Evolutionary conservation across 2,113 vertebrate species (phyloP), one percentile per base, ranked within the genome.

Genomic region (Geothlypis trichas): DNA sequence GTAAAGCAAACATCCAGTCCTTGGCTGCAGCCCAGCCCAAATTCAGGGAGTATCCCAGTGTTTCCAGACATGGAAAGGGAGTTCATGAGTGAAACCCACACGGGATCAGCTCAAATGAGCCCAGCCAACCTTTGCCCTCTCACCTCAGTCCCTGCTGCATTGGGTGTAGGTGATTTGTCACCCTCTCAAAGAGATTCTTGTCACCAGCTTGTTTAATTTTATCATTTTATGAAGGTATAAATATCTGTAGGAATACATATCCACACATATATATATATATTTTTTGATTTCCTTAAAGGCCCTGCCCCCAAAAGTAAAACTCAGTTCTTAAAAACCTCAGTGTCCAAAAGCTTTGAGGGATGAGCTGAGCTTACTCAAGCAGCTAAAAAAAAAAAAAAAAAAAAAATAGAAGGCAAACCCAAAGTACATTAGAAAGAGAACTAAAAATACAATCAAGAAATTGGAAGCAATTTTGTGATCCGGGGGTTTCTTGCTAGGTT

Each of bases 401-500:
- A 33, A 41, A 11, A 42, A 33, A 11, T 0, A 82, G 80, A n/a
- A 84, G 55, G 68, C 63, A 89, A 69, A 93, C 61, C 89, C 75
- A 62, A 88, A 94, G 85, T 54, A 7, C 67, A 59, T 92, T 73
- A 96, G 79, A 55, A 85, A 77, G 46, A 77, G 61, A 5, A 11
- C 86, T 95, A 81, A 93, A 95, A 95, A 92, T 89, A 89, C 3
- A 5, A 8, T 26, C 19, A 3, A 74, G 61, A 75, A 63, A 52
- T 91, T 92, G 0, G 5, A 84, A 58, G 33, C 61, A n/a, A 10
- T 93, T 92, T 89, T 87, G 65, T 57, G 89, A 96, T 86, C 80
- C 3, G 13, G 80, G 94, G 76, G 72, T 66, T 95, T 93, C 89
- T 93, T 76, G 44, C 83, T 95, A 73, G 41, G 76, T 90, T 93